Evolutionary conservation across 2,113 vertebrate species (phyloP).

Genomic region (Gulo gulo): DNA sequence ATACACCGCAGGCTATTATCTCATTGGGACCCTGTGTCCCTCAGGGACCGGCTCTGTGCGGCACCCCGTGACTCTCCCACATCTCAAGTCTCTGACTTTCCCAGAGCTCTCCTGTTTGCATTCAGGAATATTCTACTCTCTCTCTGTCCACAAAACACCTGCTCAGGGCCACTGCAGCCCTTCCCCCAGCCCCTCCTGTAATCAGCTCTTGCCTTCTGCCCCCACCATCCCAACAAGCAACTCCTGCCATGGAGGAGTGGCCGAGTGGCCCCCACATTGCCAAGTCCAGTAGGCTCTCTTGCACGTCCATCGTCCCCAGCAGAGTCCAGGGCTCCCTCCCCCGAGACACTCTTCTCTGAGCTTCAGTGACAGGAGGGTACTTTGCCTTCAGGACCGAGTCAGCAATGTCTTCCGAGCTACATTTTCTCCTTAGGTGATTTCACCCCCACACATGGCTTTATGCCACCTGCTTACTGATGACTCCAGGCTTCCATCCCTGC

Average conservation of each 20-base stretch:
- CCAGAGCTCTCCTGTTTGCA: not conserved
- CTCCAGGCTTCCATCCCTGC: not conserved
- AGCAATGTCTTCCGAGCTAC: not conserved
- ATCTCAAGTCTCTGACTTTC: not conserved
- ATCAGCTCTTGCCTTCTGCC: not conserved
- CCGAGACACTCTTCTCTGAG: not conserved
- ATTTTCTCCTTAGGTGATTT: not conserved
- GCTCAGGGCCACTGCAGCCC: not conserved
- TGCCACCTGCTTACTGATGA: not conserved
- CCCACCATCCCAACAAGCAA: no score
- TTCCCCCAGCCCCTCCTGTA: not conserved
- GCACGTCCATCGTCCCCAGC: no score
- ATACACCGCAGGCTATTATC: not conserved
- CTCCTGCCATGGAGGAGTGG: not conserved
- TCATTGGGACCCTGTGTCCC: no score
- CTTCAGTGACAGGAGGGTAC: not conserved
- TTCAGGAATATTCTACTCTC: not conserved
- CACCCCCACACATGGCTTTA: accelerated
- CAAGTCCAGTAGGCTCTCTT: accelerated
- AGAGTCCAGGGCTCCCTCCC: accelerated
- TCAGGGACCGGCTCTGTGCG: accelerated
- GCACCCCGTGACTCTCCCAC: not conserved
- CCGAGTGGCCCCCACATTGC: accelerated
- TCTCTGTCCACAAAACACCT: not conserved
- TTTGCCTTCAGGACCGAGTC: not conserved